Evolutionary conservation across 2,888 invertebrate genomes (phyloP).

Genomic region (Hirtodrosophila histrioides): DNA sequence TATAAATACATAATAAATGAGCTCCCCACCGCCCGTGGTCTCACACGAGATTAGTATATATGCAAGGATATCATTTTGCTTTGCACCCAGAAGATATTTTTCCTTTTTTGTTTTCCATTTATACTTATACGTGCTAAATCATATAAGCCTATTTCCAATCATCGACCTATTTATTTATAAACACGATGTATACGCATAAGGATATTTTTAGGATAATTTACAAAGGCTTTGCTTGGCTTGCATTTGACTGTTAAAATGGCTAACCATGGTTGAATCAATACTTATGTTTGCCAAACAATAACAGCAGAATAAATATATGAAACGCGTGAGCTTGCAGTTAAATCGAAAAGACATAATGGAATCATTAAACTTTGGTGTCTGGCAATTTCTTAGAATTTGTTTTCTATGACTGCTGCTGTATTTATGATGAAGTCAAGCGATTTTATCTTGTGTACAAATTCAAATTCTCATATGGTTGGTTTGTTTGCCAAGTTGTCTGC

Average conservation of each 20-base stretch:
- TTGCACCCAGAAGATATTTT: too few species aligned
- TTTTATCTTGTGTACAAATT: constrained; percentile 56
- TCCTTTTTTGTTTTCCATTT: too few species aligned
- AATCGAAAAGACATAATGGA: constrained; percentile 52
- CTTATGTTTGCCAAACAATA: constrained; percentile 43
- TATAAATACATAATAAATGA: too few species aligned
- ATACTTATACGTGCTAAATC: too few species aligned
- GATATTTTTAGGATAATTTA: too few species aligned
- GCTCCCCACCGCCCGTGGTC: too few species aligned
- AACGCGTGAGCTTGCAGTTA: constrained; percentile 42
- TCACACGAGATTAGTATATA: too few species aligned
- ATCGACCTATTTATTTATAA: too few species aligned
- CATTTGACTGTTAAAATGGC: constrained; percentile 32
- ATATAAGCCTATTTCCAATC: too few species aligned
- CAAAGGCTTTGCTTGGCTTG: neutral
- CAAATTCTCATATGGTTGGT: constrained; percentile 38
- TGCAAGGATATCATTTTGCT: too few species aligned
- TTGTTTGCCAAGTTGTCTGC: constrained; percentile 69
- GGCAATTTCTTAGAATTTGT: constrained; percentile 36
- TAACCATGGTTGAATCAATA: constrained; percentile 34
- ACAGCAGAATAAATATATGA: constrained; percentile 8
- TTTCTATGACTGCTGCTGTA: constrained; percentile 17
- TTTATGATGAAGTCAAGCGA: constrained; percentile 53
- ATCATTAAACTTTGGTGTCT: constrained; percentile 63
- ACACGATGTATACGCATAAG: too few species aligned